Evolutionary conservation across 2,888 invertebrate species (phyloP).

Genomic region (Embidobia sp.): DNA sequence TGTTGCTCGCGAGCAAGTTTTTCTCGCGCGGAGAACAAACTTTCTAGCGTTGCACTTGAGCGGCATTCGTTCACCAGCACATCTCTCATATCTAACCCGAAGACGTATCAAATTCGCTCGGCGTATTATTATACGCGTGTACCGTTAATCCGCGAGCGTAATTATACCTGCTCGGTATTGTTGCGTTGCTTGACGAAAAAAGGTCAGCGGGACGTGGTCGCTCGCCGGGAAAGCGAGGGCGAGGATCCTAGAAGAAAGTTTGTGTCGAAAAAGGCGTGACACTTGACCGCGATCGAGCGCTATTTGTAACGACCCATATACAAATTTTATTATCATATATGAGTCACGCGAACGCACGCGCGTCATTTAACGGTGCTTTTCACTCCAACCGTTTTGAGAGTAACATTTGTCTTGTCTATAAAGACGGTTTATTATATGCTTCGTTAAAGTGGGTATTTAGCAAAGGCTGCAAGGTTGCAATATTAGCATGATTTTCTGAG

Average conservation of each 20-base stretch:
- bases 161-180: slow-evolving; percentile 56
- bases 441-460: too few species aligned
- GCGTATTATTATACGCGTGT: slow-evolving; percentile 54
- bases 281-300: slow-evolving; percentile 51
- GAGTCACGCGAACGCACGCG: slow-evolving; percentile 19
- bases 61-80: slow-evolving; percentile 39
- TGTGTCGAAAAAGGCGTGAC: slow-evolving; percentile 58
- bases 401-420: too few species aligned
- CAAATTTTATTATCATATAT: slow-evolving; percentile 50
- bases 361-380: too few species aligned
- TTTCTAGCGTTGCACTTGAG: slow-evolving; percentile 41
- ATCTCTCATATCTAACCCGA: slow-evolving; percentile 43
- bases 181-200: slow-evolving; percentile 58
- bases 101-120: slow-evolving; percentile 61
- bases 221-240: slow-evolving; percentile 57
- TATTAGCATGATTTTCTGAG: too few species aligned
- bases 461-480: too few species aligned
- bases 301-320: slow-evolving; percentile 57
- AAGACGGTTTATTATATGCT: too few species aligned
- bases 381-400: too few species aligned
- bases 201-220: slow-evolving; percentile 60
- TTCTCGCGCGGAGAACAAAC: slow-evolving; percentile 37
- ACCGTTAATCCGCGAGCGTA: slow-evolving; percentile 61
- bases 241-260: slow-evolving; percentile 61
- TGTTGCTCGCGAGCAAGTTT: slow-evolving; percentile 37